Evolutionary conservation across 2,888 invertebrate genomes (phyloP), one percentile per base, ranked within the genome.

Genomic region (Drosophila bunnanda): DNA sequence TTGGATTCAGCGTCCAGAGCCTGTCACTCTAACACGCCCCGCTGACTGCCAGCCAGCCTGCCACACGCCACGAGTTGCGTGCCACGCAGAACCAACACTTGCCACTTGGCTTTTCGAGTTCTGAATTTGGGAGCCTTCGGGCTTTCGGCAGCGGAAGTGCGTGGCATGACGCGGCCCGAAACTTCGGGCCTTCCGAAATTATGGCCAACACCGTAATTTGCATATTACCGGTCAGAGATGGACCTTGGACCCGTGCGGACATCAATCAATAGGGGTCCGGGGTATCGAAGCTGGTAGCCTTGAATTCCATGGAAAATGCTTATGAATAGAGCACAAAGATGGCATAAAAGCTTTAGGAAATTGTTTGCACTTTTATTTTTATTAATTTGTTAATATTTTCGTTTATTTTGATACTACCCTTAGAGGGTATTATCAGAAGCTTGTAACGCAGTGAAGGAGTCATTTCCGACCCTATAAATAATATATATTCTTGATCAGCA

Each of bases 1-100:
- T 9, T 28, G 36, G 15, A 10, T 41, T 34, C 28, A 30, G 15
- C 30, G 25, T 65, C 61, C 44, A 50, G 20, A 22, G 46, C 41
- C 70, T 68, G 69, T 52, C 60, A 69, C 56, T 52, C 58, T 77
- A 65, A 66, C 64, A 64, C 66, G 68, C 71, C 59, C 56, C 44
- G 57, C 46, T 72, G 64, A n/a, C 57, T 36, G 57, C 25, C 55
- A 4, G 48, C 36, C 60, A 4, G 48, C 36, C 60, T 52, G 66
- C 69, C 43, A 65, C 78, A 78, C 76, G 76, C 73, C 74, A 69
- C 64, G 38, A 69, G 52, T 67, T 75, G 69, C 61, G 69, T 75
- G 75, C 68, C 54, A 56, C 55, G 38, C 61, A 60, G 28, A n/a
- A n/a, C 44, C 44, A 46, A 20, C 56, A 60, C 75, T 56, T 56